Evolutionary conservation across 1,140 invertebrate species (phyloP).

Genomic region (Solenopsis invicta): DNA sequence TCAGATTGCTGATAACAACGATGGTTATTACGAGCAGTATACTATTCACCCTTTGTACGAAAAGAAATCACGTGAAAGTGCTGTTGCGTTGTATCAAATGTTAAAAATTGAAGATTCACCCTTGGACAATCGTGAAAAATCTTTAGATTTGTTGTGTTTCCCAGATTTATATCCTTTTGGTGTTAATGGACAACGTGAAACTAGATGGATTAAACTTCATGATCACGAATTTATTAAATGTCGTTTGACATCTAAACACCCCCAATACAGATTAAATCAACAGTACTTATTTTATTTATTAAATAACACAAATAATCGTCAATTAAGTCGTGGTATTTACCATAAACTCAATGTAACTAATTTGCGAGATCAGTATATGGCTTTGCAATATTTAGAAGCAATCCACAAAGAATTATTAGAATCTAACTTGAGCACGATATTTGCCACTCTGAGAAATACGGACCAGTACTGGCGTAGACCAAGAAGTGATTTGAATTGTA

Average conservation of each 20-base stretch:
- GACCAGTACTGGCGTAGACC: no score
- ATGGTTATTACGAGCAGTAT: constrained; percentile 77
- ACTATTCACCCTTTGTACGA: constrained; percentile 78
- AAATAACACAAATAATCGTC: no score
- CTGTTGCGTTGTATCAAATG: background rate
- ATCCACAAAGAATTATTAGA: no score
- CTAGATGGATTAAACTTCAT: no score
- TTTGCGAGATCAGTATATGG: background rate
- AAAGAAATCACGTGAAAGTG: constrained; percentile 70
- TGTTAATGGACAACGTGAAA: no score
- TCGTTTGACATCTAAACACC: constrained; percentile 11
- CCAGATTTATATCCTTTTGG: constrained; percentile 23
- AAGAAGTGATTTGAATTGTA: no score
- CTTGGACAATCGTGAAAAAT: no score
- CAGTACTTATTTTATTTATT: constrained; percentile 11
- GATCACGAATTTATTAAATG: no score
- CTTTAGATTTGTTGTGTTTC: background rate
- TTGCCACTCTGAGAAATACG: no score
- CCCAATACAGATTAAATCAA: constrained; percentile 9
- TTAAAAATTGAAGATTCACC: no score
- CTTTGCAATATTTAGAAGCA: constrained; percentile 11
- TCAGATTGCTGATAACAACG: constrained; percentile 55
- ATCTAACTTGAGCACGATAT: no score
- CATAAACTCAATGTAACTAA: background rate
- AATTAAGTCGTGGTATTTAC: no score